Conservation (phyloP, 2,797 vertebrate species). For the Sarcophilus harrisii region DNA sequence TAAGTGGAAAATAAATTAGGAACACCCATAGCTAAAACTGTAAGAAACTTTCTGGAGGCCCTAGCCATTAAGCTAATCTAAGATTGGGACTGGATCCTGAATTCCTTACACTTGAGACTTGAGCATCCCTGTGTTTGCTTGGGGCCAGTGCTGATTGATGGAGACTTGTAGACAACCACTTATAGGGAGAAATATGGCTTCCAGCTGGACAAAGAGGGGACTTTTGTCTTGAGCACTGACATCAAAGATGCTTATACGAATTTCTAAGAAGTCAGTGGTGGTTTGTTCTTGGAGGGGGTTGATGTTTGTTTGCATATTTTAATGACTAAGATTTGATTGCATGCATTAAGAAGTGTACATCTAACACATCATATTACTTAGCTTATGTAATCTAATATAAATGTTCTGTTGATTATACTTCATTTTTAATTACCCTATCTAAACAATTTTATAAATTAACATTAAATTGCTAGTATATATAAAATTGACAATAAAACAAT, state of each 20-base stretch:
- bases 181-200: background rate
- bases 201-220: background rate
- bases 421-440: background rate
- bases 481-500: background rate
- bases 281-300: background rate
- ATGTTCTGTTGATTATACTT: background rate
- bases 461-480: background rate
- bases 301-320: background rate
- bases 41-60: background rate
- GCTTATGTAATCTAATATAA: background rate
- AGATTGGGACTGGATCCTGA: background rate
- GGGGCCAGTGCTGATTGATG: background rate
- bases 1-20: background rate
- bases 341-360: background rate
- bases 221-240: background rate
- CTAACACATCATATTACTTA: background rate
- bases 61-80: background rate
- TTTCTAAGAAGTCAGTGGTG: background rate
- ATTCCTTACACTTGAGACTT: background rate
- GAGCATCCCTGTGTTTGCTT: background rate
- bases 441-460: background rate
- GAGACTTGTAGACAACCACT: background rate
- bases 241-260: background rate
- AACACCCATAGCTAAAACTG: background rate
- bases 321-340: background rate